Conservation (phyloP, 2,888 invertebrate genomes). For the Ormyrus nitidulus region DNA sequence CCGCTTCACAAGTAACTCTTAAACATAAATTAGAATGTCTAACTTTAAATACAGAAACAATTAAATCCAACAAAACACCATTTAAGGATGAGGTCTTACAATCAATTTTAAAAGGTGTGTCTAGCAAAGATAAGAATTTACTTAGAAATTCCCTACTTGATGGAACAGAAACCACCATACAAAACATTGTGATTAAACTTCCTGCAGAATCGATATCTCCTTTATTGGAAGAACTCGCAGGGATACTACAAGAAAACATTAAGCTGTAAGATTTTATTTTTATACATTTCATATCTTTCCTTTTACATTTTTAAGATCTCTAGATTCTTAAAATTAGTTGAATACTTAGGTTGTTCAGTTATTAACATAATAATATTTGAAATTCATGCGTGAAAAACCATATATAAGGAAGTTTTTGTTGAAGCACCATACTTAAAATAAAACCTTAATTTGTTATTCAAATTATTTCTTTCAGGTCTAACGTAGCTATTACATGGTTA, state of each 20-base stretch:
- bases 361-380: neutral
- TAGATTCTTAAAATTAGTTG: neutral
- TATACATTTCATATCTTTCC: constrained; percentile 16
- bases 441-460: neutral
- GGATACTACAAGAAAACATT: constrained; percentile 82
- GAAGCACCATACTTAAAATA: neutral
- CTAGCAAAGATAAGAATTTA: constrained; percentile 87
- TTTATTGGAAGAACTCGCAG: constrained; percentile 84
- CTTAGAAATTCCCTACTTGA: constrained; percentile 84
- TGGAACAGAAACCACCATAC: constrained; percentile 82
- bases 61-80: constrained; percentile 76
- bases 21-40: constrained; percentile 89
- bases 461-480: constrained; percentile 73
- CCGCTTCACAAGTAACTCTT: constrained; percentile 84
- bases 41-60: constrained; percentile 79
- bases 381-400: neutral
- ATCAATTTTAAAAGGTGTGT: constrained; percentile 88
- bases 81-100: constrained; percentile 82
- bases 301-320: neutral
- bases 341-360: constrained; percentile 21
- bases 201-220: constrained; percentile 86
- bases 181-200: constrained; percentile 84
- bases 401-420: neutral
- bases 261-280: constrained; percentile 78
- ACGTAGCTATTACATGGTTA: constrained; percentile 79